Evolutionary conservation across 2,797 vertebrate species (phyloP).

Genomic region (Sebastiscus tertius): DNA sequence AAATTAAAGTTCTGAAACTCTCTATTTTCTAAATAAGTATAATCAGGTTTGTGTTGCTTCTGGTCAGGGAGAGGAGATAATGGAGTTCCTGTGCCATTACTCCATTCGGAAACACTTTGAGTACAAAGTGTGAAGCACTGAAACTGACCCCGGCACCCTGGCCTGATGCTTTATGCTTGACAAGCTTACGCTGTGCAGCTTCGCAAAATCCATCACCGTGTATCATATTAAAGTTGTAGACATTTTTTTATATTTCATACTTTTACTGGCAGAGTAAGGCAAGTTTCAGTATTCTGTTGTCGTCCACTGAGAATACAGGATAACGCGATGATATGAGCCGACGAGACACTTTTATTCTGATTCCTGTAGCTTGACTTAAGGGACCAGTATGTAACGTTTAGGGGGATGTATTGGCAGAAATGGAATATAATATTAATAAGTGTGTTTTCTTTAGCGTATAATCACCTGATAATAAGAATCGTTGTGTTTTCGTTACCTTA

Average conservation of each 20-base stretch:
- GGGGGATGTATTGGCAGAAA: too few species aligned
- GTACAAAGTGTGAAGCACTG: conserved; percentile 1
- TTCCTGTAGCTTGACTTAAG: background rate
- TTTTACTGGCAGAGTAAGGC: background rate
- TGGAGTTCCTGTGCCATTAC: background rate
- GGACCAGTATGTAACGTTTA: too few species aligned
- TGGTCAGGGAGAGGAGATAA: background rate
- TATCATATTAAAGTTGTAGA: background rate
- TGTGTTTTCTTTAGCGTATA: too few species aligned
- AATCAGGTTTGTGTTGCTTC: background rate
- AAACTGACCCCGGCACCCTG: background rate
- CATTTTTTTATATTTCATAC: conserved; percentile 33
- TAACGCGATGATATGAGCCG: background rate
- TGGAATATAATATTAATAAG: too few species aligned
- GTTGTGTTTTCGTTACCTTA: too few species aligned
- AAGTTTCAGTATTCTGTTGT: background rate
- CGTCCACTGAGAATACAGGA: background rate
- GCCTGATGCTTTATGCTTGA: background rate
- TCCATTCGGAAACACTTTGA: background rate
- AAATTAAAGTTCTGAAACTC: background rate
- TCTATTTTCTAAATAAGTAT: background rate
- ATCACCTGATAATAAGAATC: too few species aligned
- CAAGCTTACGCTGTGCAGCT: conserved; percentile 9
- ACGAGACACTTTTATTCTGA: background rate
- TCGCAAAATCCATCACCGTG: conserved; percentile 26